These are phyloP conservation scores for Sisyra nigra DNA, from an alignment of 2,888 invertebrate species.

Conservation along the genomic window DNA sequence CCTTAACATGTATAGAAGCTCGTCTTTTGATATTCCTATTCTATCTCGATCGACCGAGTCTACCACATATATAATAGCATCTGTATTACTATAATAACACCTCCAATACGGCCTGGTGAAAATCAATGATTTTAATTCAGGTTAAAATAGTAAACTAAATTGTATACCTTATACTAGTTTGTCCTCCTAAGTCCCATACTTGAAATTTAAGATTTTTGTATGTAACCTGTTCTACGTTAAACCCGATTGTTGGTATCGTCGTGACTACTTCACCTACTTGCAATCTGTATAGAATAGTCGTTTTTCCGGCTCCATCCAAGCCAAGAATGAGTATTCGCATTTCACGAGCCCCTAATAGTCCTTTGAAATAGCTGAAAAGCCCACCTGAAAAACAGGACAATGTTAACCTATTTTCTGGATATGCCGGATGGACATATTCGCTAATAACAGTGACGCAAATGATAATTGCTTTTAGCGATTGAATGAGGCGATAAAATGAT, in stretches of 20 bases:
- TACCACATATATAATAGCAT: slow-evolving; percentile 99
- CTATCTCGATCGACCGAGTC: slow-evolving; percentile 98
- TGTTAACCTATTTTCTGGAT: neutral
- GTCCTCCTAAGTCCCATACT: slow-evolving; percentile 98
- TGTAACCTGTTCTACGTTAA: slow-evolving; percentile 98
- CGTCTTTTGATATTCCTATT: slow-evolving; percentile 98
- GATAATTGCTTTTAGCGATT: too few species aligned
- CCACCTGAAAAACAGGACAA: slow-evolving; percentile 51
- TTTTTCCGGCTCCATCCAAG: slow-evolving; percentile 97
- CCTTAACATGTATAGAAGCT: slow-evolving; percentile 90
- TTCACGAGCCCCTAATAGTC: slow-evolving; percentile 89
- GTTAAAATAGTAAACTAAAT: neutral
- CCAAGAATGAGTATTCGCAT: slow-evolving; percentile 97
- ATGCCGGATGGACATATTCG: neutral
- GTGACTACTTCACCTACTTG: slow-evolving; percentile 99
- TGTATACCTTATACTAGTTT: slow-evolving; percentile 87
- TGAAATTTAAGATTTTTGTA: slow-evolving; percentile 99
- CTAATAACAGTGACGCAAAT: too few species aligned
- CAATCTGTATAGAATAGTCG: slow-evolving; percentile 92
- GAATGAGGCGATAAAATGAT: too few species aligned
- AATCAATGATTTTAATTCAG: slow-evolving; percentile 3
- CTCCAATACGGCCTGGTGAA: slow-evolving; percentile 88
- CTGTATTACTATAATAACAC: slow-evolving; percentile 99
- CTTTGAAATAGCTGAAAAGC: slow-evolving; percentile 90
- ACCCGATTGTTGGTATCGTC: slow-evolving; percentile 96